Base-by-base conservation (phyloP, 2,113 vertebrate genomes). In the Clarias batrachus region DNA sequence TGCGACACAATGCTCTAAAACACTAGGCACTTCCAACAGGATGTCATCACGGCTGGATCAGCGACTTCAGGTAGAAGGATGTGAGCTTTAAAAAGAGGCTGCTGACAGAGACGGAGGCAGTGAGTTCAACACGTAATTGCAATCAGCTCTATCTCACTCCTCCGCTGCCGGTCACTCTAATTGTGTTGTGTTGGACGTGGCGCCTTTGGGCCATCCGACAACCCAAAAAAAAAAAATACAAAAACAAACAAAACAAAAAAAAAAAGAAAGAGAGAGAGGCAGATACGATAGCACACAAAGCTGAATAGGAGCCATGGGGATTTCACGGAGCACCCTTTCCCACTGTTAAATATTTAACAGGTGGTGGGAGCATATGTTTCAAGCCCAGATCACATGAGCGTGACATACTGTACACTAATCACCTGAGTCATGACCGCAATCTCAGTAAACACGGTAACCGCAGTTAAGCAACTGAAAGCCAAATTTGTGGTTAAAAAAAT, bases 71-170 rank as follows among this genome's bases (percentile, higher is more conserved):
- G 23, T 82, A 80, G 87, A 56, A 60, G 80, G 86, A 91, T 89
- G 68, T 92, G 62, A 90, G 85, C 70, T 90, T 89, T 90, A 86
- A 83, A 86, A 85, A 59, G 2, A 83, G 85, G 57, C 83, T 19
- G 90, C 86, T 88, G 90, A 92, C n/a, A 33, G 91, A 91, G 83
- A 74, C 85, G 89, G 90, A 89, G 90, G 88, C 57, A n/a, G 66
- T 76, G 86, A 71, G 85, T 89, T 91, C 90, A 91, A 92, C 90
- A 78, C 82, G 19, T 89, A 91, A 91, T 91, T 91, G 86, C 90
- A 91, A 92, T 92, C 90, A 80, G 81, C 76, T 37, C 81, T 89
- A 92, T 90, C 91, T 84, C 80, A 70, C 80, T 83, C 86, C 78
- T 91, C 90, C 85, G 89, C 78, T 85, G 87, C 91, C 71, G 68